Evolutionary conservation across 2,888 invertebrate species (phyloP).

Genomic region (Andrena trimmerana): DNA sequence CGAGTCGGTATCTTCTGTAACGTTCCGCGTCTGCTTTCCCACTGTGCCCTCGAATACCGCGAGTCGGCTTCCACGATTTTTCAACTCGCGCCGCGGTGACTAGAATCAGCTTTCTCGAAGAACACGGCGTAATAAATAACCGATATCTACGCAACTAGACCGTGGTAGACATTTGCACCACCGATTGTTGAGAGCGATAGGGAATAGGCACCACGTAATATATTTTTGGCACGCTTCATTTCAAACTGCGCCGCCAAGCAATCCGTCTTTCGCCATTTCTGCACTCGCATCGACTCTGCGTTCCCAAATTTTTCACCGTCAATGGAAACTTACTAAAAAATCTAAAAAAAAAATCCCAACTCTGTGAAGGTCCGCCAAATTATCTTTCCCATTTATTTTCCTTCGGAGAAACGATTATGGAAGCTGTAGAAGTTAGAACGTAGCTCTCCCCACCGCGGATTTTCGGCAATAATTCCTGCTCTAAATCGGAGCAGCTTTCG

Average conservation of each 20-base stretch:
- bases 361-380: not conserved
- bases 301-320: too few relatives aligned
- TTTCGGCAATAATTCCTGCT: slow-evolving; percentile 1
- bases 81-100: not conserved
- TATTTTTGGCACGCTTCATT: slow-evolving; percentile 59
- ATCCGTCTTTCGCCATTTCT: slow-evolving; percentile 47
- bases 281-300: slow-evolving; percentile 11
- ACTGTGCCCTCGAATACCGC: too few relatives aligned
- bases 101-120: not conserved
- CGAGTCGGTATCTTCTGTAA: too few relatives aligned
- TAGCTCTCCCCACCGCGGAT: not conserved
- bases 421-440: not conserved
- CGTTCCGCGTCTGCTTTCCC: too few relatives aligned
- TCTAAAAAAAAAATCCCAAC: too few relatives aligned
- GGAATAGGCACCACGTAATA: slow-evolving; percentile 19
- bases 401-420: not conserved
- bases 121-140: slow-evolving; percentile 26
- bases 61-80: not conserved
- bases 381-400: not conserved
- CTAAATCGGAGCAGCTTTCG: slow-evolving; percentile 13
- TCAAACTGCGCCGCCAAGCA: slow-evolving; percentile 6
- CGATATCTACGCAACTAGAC: slow-evolving; percentile 7
- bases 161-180: slow-evolving; percentile 10
- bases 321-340: too few relatives aligned
- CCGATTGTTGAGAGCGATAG: slow-evolving; percentile 38